A percentile compares a stretch with the other conserved stretches of the same genome.
phyloP scores from a whole-genome alignment of 2,113 vertebrate genomes.

The Rhizomys pruinosus region DNA sequence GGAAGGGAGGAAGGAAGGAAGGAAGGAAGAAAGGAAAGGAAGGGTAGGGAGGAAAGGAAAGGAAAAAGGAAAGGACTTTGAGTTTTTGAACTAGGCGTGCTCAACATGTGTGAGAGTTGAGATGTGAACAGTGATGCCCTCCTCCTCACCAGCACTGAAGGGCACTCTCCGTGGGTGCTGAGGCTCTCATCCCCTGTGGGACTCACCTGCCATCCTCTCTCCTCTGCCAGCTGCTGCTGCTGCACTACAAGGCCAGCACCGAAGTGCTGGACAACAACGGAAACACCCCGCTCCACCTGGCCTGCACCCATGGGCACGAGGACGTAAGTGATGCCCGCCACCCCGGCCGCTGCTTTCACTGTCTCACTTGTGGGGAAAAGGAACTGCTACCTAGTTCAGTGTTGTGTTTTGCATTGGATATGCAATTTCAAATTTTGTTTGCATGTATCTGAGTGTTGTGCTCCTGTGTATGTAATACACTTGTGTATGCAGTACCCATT shows the following conservation, averaged over 20 bases:
- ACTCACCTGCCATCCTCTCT: conserved; percentile 62
- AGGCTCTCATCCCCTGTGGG: neutral
- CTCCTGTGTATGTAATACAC: too few relatives aligned
- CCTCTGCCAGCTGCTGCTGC: conserved; percentile 91
- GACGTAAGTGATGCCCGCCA: conserved; percentile 87
- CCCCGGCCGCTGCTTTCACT: fast-evolving
- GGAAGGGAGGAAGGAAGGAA: too few relatives aligned
- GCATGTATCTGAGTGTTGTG: neutral
- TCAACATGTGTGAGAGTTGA: neutral
- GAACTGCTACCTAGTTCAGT: fast-evolving
- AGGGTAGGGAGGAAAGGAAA: neutral
- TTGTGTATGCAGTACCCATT: too few relatives aligned
- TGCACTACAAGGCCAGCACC: conserved; percentile 94
- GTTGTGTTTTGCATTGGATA: neutral
- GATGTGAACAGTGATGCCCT: neutral
- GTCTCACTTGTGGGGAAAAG: fast-evolving
- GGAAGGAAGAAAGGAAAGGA: neutral
- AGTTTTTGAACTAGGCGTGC: neutral
- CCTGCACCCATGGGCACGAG: conserved; percentile 96
- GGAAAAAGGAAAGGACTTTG: neutral
- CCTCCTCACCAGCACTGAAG: neutral
- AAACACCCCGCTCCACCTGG: conserved; percentile 95
- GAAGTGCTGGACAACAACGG: conserved; percentile 96
- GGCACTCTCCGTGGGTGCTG: neutral
- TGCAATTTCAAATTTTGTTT: conserved; percentile 51